phyloP scores from a whole-genome alignment of 1,140 invertebrate genomes.

The Lordiphosa mommai region DNA sequence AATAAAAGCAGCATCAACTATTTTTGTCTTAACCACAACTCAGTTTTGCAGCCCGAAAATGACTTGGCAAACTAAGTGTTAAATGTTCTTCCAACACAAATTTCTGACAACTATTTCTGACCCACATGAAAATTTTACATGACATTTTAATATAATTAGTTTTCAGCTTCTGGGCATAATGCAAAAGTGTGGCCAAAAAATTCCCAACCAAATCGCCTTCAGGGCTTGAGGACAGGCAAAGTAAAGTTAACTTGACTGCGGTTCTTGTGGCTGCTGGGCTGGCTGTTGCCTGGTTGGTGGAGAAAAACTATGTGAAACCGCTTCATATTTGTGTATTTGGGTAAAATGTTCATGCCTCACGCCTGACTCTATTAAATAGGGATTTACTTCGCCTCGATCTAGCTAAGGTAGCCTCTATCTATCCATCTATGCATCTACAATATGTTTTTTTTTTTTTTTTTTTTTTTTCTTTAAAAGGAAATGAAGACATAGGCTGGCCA shows the following conservation, averaged over 20 bases:
- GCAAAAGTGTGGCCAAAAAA: conserved; percentile 74
- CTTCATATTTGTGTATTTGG: conserved; percentile 54
- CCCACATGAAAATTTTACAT: conserved; percentile 59
- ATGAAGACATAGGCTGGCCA: conserved; percentile 35
- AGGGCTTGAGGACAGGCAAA: conserved; percentile 31
- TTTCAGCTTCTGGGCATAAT: conserved; percentile 67
- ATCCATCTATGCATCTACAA: conserved; percentile 29
- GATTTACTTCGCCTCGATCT: conserved; percentile 36
- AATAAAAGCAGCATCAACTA: neutral
- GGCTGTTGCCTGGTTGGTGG: conserved; percentile 12
- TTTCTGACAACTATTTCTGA: conserved; percentile 51
- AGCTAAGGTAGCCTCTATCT: conserved; percentile 12
- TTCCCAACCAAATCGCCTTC: conserved; percentile 42
- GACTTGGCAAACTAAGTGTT: conserved; percentile 61
- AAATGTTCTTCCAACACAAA: conserved; percentile 49
- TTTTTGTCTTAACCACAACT: conserved; percentile 24
- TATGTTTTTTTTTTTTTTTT: conserved; percentile 26
- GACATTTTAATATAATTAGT: conserved; percentile 77
- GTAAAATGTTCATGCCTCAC: conserved; percentile 52
- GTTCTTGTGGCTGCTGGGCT: conserved; percentile 3
- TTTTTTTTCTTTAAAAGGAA: conserved; percentile 40
- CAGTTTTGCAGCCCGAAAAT: conserved; percentile 38
- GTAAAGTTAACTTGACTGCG: conserved; percentile 60
- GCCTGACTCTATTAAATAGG: conserved; percentile 67
- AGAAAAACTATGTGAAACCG: conserved; percentile 66